Evolutionary conservation across 2,888 invertebrate genomes (phyloP), one percentile per base, ranked within the genome.

Genomic region (Cloeon dipterum): DNA sequence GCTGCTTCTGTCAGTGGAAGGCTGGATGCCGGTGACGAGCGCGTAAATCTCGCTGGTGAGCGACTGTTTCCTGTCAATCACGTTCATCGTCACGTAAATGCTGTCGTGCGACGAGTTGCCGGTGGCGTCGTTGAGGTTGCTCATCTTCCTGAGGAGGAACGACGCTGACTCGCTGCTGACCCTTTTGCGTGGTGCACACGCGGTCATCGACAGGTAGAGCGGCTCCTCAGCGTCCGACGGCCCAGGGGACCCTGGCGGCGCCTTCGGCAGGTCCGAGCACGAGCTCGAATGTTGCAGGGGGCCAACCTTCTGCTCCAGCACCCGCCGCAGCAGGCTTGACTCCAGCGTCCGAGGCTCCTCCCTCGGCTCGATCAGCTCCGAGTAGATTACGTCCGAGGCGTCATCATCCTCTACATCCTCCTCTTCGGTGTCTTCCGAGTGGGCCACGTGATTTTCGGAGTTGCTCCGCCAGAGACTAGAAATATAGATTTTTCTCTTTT

Each of bases 381-480:
- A 29, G 29, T 29, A 29, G 29, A 29, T 29, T 10, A 14, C 14
- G 7, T 29, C 29, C 13, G 13, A 14, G 29, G 5, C 10, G 16
- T 8, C 5, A 16, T 7, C 14, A 10, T 29, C 29, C 5, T 29
- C 29, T n/a, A n/a, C n/a, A n/a, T n/a, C n/a, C n/a, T n/a, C n/a
- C n/a, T n/a, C n/a, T n/a, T n/a, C n/a, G n/a, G n/a, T n/a, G 5
- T 16, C 29, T 29, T 29, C 29, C 16, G 8, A 7, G 13, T 5
- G n/a, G 14, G 29, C n/a, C 7, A 29, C 29, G 10, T 29, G 29
- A 16, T 14, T 29, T 5, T 29, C 29, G 14, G 29, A 29, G 16
- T 29, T 29, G 29, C 29, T 29, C 7, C 29, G n/a, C 29, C 29
- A 29, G 7, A 29, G 29, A 29, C 29, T 29, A 29, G 21, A 21